Base-by-base conservation (phyloP, 2,888 invertebrate genomes). In the Rhamphomyia laevipes region DNA sequence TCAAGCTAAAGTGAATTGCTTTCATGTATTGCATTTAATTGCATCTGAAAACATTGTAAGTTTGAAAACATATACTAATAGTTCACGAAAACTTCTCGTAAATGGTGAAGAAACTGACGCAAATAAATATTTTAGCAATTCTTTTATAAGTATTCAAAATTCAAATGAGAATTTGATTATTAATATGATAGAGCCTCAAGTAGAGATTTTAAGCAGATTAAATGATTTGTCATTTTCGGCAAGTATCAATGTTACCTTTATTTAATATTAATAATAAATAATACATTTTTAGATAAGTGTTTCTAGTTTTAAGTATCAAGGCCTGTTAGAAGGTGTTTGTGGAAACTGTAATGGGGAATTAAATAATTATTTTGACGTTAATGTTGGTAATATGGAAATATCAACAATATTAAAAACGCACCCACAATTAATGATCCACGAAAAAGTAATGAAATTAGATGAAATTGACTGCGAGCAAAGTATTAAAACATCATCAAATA, bases 281-380 rank as follows among this genome's bases (percentile, higher is more conserved):
- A 47, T n/a, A 40, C 23, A 30, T 1, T n/a, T n/a, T n/a, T 11
- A 74, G 43, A 64, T 84, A 6, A 79, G 77, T 49, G 75, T 87
- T 2, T 86, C 90, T 0, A 87, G 89, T 1, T 77, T 80, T 54
- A 71, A 81, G 49, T 89, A 85, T 66, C 77, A 75, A 37, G 80
- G 80, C 52, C 78, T 76, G 53, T 78, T 86, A 48, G 85, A 88
- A 64, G 90, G 90, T 1, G 73, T 91, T 2, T 91, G 90, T 64
- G 90, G 90, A 46, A 78, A 82, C 55, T 85, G 84, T 63, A 78
- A 81, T 45, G 77, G 77, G 0, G 72, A 78, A 58, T 68, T 73
- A 4, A 71, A 74, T 1, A 73, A 77, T 43, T 79, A 80, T 61
- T 68, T 82, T n/a, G 61, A 72, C 54, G 72, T 51, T 72, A 82